These are phyloP conservation scores for Nothobranchius kuhntae DNA, from an alignment of 2,113 vertebrate genomes.

Conservation along the genomic window DNA sequence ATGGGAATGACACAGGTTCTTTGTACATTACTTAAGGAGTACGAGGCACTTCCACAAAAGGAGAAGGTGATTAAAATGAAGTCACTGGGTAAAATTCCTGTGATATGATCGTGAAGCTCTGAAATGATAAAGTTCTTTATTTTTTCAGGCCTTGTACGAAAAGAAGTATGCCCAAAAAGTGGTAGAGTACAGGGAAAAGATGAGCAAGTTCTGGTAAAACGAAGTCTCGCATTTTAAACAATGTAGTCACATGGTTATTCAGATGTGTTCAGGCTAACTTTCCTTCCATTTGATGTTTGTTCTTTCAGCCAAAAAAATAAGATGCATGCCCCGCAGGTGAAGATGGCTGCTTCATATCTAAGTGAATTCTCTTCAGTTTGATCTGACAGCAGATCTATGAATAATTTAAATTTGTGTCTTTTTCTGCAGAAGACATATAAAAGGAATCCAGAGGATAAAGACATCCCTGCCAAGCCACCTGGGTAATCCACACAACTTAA, in stretches of 20 bases:
- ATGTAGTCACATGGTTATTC: neutral
- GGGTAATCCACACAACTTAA: conserved; percentile 22
- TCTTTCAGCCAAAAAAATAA: conserved; percentile 27
- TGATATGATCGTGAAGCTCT: neutral
- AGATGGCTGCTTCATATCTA: neutral
- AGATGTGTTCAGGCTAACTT: neutral
- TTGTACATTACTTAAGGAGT: neutral
- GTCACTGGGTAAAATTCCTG: neutral
- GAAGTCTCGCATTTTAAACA: neutral
- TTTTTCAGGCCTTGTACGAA: neutral
- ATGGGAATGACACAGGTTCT: rapidly evolving
- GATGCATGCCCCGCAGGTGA: rapidly evolving
- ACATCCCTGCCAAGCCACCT: conserved; percentile 39
- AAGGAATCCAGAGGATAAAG: neutral
- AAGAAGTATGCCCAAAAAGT: neutral
- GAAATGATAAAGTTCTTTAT: neutral
- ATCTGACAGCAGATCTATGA: neutral
- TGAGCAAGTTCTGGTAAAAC: neutral
- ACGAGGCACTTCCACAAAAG: conserved; percentile 11
- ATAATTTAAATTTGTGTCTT: neutral
- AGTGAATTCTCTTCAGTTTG: neutral
- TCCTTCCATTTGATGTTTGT: too few relatives aligned
- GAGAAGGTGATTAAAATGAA: conserved; percentile 27
- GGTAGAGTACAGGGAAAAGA: neutral
- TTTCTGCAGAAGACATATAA: neutral